phyloP scores from a whole-genome alignment of 2,888 invertebrate species.

The Drosophila neonasuta region DNA sequence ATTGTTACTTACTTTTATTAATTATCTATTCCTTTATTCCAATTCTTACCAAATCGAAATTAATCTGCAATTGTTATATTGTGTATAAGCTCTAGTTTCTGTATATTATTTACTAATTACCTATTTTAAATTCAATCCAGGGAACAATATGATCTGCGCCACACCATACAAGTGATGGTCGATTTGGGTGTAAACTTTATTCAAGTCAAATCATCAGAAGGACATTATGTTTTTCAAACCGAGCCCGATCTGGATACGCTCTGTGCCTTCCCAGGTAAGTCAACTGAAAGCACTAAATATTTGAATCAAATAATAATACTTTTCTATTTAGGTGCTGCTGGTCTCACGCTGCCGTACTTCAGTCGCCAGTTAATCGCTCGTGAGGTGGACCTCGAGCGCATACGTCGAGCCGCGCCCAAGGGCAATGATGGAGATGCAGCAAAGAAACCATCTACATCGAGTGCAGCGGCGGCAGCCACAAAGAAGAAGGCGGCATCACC shows the following conservation, averaged over 20 bases:
- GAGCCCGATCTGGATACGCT: constrained; percentile 91
- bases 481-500: constrained; percentile 52
- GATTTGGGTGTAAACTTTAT: constrained; percentile 93
- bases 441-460: constrained; percentile 3
- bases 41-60: no score
- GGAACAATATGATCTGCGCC: constrained; percentile 84
- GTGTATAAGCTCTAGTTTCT: no score
- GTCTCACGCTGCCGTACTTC: constrained; percentile 85
- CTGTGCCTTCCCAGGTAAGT: constrained; percentile 78
- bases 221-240: constrained; percentile 87
- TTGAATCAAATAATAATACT: not conserved
- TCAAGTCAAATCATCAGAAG: constrained; percentile 90
- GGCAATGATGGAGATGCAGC: constrained; percentile 19
- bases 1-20: not conserved
- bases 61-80: no score
- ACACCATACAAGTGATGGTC: constrained; percentile 92
- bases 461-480: constrained; percentile 1
- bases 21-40: not conserved
- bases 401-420: constrained; percentile 84
- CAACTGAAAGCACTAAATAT: not conserved
- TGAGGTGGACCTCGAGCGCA: constrained; percentile 91
- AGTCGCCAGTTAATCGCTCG: constrained; percentile 91
- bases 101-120: not conserved
- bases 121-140: constrained; percentile 33
- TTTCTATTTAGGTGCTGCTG: constrained; percentile 65